Evolutionary conservation across 1,140 invertebrate genomes (phyloP).

Genomic region (Tetramorium parvispinum): DNA sequence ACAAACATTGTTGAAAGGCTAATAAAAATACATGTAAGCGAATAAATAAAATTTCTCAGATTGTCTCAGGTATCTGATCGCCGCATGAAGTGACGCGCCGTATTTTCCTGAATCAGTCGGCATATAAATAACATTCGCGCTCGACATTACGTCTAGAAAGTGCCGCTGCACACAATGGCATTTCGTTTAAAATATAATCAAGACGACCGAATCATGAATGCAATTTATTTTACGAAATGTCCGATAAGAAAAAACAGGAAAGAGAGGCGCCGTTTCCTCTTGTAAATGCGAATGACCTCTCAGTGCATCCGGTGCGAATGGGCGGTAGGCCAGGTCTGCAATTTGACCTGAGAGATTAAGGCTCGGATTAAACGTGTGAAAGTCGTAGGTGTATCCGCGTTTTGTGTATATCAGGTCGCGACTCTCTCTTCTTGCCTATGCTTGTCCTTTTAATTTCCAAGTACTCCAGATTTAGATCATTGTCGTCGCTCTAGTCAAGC

Average conservation of each 20-base stretch:
- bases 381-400: background rate
- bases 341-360: slow-evolving; percentile 33
- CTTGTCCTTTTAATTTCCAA: background rate
- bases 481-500: background rate
- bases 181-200: slow-evolving; percentile 2
- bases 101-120: slow-evolving; percentile 18
- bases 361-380: background rate
- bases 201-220: background rate
- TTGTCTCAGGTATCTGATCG: background rate
- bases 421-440: background rate
- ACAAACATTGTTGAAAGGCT: slow-evolving; percentile 10
- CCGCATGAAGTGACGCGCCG: background rate
- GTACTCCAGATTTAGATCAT: background rate
- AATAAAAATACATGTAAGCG: background rate
- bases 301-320: background rate
- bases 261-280: background rate
- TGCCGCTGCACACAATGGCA: background rate
- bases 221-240: slow-evolving; percentile 34
- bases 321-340: background rate
- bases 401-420: background rate
- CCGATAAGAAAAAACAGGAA: background rate
- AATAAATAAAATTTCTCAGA: slow-evolving; percentile 22
- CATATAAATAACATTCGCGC: slow-evolving; percentile 39
- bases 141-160: slow-evolving; percentile 40
- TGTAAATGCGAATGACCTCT: background rate